Evolutionary conservation across 2,113 vertebrate species (phyloP), one percentile per base, ranked within the genome.

Genomic region (Chloebia gouldiae): DNA sequence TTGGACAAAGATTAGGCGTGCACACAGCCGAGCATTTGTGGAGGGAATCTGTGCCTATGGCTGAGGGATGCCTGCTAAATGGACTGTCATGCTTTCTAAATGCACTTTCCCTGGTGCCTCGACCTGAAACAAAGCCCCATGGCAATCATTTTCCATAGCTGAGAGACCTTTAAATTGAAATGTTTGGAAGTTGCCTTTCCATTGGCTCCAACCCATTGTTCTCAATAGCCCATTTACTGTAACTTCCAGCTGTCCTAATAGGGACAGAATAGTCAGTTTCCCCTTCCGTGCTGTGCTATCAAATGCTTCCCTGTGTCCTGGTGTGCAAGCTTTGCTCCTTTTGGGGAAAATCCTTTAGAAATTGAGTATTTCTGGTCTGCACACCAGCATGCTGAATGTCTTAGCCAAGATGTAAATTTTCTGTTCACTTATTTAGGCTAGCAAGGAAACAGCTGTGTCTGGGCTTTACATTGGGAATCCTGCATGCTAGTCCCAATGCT

Each of bases 101-200:
- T 68, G 77, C 60, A 57, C 90, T 92, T 92, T 95, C 78, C 75
- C 89, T 84, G 45, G 69, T 93, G 91, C 81, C 72, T 65, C 86
- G 87, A 93, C 91, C 89, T 92, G 64, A 95, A 96, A 93, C 87
- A 82, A 96, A 96, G 85, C 77, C 90, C 91, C 85, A 86, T 76
- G 47, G 79, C 89, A 96, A 86, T 90, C 79, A 93, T 95, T 95
- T 96, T 96, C 95, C 88, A 90, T 96, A 95, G 87, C 63, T 95
- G 95, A 95, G 93, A 96, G 93, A 95, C 77, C 91, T 96, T 96
- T 95, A 92, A 96, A 96, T 94, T 93, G 95, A 96, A 92, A 96
- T 91, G 60, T 95, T 95, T 93, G 89, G 89, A 95, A 93, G 91
- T 92, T 93, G 89, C 49, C 83, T 94, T 97, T 93, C 91, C 89